These are phyloP conservation scores for Ectobius pallidus DNA, from an alignment of 2,888 invertebrate genomes.

Conservation along the genomic window DNA sequence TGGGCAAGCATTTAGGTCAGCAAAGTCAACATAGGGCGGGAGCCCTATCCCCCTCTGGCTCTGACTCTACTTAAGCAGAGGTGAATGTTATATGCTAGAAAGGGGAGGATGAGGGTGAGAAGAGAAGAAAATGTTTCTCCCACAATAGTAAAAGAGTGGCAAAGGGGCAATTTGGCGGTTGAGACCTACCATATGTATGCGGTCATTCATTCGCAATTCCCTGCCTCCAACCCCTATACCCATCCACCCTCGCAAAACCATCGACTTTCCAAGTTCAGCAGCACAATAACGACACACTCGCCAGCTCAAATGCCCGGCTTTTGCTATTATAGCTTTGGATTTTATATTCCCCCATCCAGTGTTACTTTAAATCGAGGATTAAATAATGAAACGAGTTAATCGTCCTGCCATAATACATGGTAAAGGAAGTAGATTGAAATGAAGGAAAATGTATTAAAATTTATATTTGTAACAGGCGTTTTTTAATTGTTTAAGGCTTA, in stretches of 20 bases:
- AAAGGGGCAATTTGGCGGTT: background rate
- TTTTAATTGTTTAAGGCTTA: no score
- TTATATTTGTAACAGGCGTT: no score
- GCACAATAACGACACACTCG: background rate
- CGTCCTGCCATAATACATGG: no score
- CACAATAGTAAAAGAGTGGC: background rate
- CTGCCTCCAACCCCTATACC: background rate
- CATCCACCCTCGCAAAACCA: background rate
- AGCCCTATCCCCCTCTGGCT: background rate
- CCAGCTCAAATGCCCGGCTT: background rate
- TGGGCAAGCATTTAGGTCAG: conserved; percentile 28
- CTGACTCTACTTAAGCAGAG: conserved; percentile 12
- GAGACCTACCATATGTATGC: background rate
- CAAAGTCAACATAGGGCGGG: conserved; percentile 28
- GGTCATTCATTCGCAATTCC: background rate
- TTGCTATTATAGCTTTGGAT: no score
- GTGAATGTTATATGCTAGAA: background rate
- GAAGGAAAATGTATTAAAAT: no score
- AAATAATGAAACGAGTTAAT: no score
- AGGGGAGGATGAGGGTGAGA: background rate
- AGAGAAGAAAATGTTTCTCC: background rate
- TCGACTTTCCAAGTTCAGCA: background rate
- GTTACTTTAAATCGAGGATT: no score
- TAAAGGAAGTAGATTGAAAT: no score
- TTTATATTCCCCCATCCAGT: no score